These are phyloP conservation scores for Hydrochoerus hydrochaeris DNA, from an alignment of 2,113 vertebrate genomes.

Conservation along the genomic window DNA sequence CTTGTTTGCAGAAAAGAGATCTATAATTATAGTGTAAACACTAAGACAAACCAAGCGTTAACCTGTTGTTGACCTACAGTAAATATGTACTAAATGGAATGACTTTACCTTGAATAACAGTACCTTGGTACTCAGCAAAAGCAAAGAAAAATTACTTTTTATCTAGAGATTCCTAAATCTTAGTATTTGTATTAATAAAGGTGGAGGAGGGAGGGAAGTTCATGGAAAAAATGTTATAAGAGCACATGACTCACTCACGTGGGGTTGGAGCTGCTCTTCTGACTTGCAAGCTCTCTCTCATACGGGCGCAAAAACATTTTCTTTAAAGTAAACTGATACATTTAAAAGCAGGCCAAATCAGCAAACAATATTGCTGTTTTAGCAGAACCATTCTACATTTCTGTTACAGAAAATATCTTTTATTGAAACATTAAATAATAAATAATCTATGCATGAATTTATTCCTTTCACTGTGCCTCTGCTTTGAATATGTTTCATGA, in stretches of 20 bases:
- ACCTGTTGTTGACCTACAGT: not conserved
- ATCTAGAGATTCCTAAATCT: not conserved
- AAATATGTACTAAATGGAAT: not conserved
- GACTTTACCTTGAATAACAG: not conserved
- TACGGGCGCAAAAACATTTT: too few relatives aligned
- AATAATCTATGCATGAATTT: conserved; percentile 26
- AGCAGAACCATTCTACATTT: conserved; percentile 43
- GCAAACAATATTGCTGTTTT: not conserved
- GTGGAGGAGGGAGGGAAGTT: not conserved
- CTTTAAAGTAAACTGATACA: not conserved
- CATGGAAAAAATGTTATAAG: not conserved
- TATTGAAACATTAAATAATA: conserved; percentile 47
- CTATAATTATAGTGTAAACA: not conserved
- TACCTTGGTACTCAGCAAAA: not conserved
- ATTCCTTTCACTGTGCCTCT: not conserved
- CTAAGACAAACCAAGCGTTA: not conserved
- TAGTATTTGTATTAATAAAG: not conserved
- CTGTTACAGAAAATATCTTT: not conserved
- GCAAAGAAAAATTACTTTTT: not conserved
- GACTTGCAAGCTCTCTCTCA: not conserved
- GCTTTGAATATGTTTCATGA: not conserved
- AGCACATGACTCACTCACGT: not conserved
- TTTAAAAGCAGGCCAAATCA: not conserved
- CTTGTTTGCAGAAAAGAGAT: not conserved
- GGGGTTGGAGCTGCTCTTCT: not conserved